Conservation (phyloP, 2,113 vertebrate species). For the Thunnus thynnus region DNA sequence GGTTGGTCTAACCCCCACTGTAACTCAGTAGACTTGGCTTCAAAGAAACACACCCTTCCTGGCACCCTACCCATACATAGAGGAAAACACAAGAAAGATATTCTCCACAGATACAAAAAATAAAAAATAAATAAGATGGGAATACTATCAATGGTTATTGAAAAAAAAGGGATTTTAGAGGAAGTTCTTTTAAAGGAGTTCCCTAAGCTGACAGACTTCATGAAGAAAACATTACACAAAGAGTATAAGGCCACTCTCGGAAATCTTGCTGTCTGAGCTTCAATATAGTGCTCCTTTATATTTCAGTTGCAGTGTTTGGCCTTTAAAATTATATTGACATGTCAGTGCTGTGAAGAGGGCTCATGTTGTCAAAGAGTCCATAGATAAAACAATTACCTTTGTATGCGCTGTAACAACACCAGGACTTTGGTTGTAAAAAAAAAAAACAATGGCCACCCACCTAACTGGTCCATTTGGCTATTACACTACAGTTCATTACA, state of each 20-base stretch:
- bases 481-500: neutral
- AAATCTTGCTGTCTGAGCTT: neutral
- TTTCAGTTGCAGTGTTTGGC: neutral
- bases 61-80: neutral
- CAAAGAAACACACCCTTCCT: neutral
- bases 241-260: neutral
- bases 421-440: neutral
- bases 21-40: neutral
- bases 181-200: neutral
- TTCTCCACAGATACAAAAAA: neutral
- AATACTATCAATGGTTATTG: neutral
- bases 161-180: neutral
- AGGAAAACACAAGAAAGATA: neutral
- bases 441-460: neutral
- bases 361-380: neutral
- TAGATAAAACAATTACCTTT: neutral
- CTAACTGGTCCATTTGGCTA: neutral
- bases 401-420: neutral
- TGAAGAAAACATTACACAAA: constrained; percentile 17
- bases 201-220: neutral
- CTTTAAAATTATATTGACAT: neutral
- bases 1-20: neutral
- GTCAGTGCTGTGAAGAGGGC: neutral
- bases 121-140: neutral
- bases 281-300: neutral